Evolutionary conservation across 2,888 invertebrate species (phyloP).

Genomic region (Sesamia inferens): DNA sequence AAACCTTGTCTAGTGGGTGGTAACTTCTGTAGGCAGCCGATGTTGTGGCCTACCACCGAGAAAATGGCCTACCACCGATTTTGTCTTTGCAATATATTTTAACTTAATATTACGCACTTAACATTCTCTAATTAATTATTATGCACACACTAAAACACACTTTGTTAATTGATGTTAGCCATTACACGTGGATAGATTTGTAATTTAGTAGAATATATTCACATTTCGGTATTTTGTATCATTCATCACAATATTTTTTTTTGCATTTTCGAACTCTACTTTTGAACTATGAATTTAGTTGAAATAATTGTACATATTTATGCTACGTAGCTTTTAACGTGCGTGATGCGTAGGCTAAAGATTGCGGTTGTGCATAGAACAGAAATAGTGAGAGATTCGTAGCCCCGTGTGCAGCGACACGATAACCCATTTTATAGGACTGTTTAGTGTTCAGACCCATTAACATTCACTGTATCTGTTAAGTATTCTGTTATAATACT

Average conservation of each 20-base stretch:
- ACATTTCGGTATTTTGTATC: not conserved
- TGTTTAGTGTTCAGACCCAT: conserved; percentile 13
- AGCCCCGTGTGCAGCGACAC: conserved; percentile 47
- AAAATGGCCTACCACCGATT: too few species aligned
- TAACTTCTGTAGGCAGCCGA: too few species aligned
- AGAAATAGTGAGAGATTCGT: conserved; percentile 24
- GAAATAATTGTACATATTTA: not conserved
- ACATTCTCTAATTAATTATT: too few species aligned
- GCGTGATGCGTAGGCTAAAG: conserved; percentile 6
- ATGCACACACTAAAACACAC: too few species aligned
- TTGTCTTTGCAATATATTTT: too few species aligned
- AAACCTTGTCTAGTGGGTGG: too few species aligned
- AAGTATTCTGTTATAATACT: not conserved
- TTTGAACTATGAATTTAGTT: not conserved
- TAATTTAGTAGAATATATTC: not conserved
- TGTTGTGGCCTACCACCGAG: too few species aligned
- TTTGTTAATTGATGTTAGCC: too few species aligned
- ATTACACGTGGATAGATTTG: not conserved
- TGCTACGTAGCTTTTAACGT: not conserved
- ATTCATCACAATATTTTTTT: not conserved
- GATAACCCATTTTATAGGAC: conserved; percentile 40
- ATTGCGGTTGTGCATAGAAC: conserved; percentile 52
- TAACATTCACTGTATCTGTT: conserved; percentile 28
- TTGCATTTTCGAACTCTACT: not conserved
- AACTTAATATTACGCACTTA: too few species aligned